Evolutionary conservation across 2,113 vertebrate genomes (phyloP).

Genomic region (Enhydra lutris): DNA sequence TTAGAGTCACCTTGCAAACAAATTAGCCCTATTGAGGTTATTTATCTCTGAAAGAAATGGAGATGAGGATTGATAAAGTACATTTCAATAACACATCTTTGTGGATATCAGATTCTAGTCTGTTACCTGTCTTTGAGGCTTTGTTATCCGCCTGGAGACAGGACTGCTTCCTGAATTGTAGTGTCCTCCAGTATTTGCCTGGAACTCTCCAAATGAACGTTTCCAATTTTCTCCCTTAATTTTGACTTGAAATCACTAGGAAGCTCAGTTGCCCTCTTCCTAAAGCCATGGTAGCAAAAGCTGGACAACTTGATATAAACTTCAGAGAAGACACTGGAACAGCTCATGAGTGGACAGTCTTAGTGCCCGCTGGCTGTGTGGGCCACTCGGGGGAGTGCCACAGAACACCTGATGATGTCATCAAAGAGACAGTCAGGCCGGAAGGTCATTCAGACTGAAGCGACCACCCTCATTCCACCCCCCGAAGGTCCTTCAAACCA

Average conservation of each 20-base stretch:
- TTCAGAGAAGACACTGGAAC: neutral
- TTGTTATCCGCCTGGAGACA: neutral
- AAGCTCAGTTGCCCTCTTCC: neutral
- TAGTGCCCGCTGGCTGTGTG: fast-evolving
- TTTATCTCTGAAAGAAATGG: neutral
- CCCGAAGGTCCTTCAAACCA: neutral
- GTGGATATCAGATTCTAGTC: neutral
- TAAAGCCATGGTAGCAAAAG: neutral
- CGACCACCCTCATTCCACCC: neutral
- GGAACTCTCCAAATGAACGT: neutral
- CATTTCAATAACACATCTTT: neutral
- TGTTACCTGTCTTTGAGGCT: neutral
- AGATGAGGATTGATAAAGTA: neutral
- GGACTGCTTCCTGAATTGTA: neutral
- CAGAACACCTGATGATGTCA: neutral
- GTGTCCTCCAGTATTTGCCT: neutral
- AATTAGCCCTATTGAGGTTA: neutral
- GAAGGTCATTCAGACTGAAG: neutral
- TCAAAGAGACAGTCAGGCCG: neutral
- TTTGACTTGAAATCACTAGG: neutral
- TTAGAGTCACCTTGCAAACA: neutral
- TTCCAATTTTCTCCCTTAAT: neutral
- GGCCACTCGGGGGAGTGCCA: neutral
- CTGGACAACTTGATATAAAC: neutral
- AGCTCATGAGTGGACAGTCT: neutral